A percentile compares a stretch with the other conserved stretches of the same genome.
Conservation (phyloP, 2,888 invertebrate species). For the Aphidius colemani region DNA sequence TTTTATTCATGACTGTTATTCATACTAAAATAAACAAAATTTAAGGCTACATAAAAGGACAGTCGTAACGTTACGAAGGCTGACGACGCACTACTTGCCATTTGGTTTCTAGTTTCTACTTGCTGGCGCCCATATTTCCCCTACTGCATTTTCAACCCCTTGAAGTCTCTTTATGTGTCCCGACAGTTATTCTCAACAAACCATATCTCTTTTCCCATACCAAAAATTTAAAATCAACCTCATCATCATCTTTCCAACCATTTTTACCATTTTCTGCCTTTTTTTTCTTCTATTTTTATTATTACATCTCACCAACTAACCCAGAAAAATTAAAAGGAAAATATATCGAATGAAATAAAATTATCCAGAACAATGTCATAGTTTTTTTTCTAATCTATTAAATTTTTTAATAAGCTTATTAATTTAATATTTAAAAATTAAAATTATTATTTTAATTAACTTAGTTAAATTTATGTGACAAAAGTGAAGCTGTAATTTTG, state of each 20-base stretch:
- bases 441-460: too few species aligned
- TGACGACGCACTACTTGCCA: conserved; percentile 56
- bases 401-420: too few species aligned
- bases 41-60: conserved; percentile 19
- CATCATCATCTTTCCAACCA: conserved; percentile 12
- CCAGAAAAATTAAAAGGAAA: conserved; percentile 7
- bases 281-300: not conserved
- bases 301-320: not conserved
- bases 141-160: conserved; percentile 17
- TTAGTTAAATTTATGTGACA: too few species aligned
- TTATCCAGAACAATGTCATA: conserved; percentile 35
- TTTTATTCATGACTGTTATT: too few species aligned
- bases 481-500: too few species aligned
- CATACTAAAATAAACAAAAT: too few species aligned
- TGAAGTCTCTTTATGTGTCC: conserved; percentile 2
- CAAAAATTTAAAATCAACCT: conserved; percentile 1
- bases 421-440: too few species aligned
- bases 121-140: conserved; percentile 34
- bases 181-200: not conserved
- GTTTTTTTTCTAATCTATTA: too few species aligned
- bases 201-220: not conserved
- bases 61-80: conserved; percentile 55
- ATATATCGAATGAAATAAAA: conserved; percentile 46
- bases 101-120: conserved; percentile 32
- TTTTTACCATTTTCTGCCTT: not conserved